phyloP scores from a whole-genome alignment of 1,140 invertebrate species.

The Bombus superbus region DNA sequence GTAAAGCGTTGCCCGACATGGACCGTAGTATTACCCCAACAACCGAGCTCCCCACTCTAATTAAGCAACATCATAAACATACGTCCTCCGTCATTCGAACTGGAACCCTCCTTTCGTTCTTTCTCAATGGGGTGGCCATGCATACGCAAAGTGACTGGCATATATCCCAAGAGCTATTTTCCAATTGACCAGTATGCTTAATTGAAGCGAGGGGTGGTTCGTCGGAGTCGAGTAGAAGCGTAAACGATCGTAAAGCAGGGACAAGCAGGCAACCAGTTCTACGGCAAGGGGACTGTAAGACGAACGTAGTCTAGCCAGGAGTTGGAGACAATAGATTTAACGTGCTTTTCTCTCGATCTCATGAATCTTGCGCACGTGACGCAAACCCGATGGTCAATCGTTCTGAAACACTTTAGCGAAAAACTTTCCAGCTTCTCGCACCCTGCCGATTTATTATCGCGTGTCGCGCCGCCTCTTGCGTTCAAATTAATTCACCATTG shows the following conservation, averaged over 20 bases:
- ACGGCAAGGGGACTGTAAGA: not conserved
- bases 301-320: not conserved
- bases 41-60: slow-evolving; percentile 59
- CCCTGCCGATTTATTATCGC: not conserved
- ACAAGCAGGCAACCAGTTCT: not conserved
- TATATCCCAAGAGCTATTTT: slow-evolving; percentile 67
- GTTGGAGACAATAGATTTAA: slow-evolving; percentile 64
- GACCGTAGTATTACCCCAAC: slow-evolving; percentile 38
- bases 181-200: slow-evolving; percentile 73
- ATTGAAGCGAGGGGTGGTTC: slow-evolving; percentile 63
- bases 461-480: not conserved
- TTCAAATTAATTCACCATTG: not conserved
- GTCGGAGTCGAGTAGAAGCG: slow-evolving; percentile 44
- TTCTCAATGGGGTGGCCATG: slow-evolving; percentile 25
- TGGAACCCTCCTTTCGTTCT: slow-evolving; percentile 24
- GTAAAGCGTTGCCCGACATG: slow-evolving; percentile 8
- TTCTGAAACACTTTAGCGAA: slow-evolving; percentile 6
- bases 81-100: slow-evolving; percentile 38
- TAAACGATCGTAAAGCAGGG: slow-evolving; percentile 65
- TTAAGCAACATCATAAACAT: slow-evolving; percentile 73
- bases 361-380: slow-evolving; percentile 62
- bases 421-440: slow-evolving; percentile 2
- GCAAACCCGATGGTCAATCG: slow-evolving; percentile 4
- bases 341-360: slow-evolving; percentile 31
- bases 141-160: slow-evolving; percentile 59